A percentile compares a stretch with the other conserved stretches of the same genome.
Conservation (phyloP, 1,140 invertebrate genomes). For the Oreohelix idahoensis region DNA sequence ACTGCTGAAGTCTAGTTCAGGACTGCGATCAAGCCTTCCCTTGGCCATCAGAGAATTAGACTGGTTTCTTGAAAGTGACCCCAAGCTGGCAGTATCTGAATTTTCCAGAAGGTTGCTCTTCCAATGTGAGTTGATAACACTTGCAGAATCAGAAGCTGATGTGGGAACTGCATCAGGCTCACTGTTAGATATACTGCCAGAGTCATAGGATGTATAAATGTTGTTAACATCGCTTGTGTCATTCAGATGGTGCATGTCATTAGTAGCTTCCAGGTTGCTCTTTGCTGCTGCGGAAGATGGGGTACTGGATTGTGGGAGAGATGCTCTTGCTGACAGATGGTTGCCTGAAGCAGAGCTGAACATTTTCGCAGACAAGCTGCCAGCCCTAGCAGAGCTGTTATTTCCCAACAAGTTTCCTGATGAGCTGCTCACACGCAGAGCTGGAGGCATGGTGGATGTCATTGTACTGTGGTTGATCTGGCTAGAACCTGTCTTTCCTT, state of each 20-base stretch:
- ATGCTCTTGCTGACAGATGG: not conserved
- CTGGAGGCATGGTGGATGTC: not conserved
- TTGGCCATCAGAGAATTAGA: not conserved
- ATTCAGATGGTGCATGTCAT: not conserved
- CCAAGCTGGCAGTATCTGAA: not conserved
- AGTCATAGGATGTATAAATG: not conserved
- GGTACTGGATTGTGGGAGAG: not conserved
- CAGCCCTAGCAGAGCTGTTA: not conserved
- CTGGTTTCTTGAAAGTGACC: not conserved
- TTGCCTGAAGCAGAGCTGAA: constrained; percentile 17
- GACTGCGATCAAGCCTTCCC: not conserved
- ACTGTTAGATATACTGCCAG: no score
- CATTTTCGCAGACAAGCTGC: not conserved
- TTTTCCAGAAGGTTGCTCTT: constrained; percentile 7
- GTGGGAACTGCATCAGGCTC: not conserved
- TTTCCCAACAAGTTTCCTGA: not conserved
- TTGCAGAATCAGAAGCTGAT: not conserved
- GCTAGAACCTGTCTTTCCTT: not conserved
- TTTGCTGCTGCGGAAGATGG: not conserved
- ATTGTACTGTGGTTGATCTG: not conserved
- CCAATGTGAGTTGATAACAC: no score
- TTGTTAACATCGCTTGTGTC: not conserved
- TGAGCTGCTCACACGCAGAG: not conserved
- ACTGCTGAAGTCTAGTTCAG: constrained; percentile 17
- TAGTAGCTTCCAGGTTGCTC: not conserved